Evolutionary conservation across 2,113 vertebrate genomes (phyloP).

Genomic region (Lampris megalopsis): DNA sequence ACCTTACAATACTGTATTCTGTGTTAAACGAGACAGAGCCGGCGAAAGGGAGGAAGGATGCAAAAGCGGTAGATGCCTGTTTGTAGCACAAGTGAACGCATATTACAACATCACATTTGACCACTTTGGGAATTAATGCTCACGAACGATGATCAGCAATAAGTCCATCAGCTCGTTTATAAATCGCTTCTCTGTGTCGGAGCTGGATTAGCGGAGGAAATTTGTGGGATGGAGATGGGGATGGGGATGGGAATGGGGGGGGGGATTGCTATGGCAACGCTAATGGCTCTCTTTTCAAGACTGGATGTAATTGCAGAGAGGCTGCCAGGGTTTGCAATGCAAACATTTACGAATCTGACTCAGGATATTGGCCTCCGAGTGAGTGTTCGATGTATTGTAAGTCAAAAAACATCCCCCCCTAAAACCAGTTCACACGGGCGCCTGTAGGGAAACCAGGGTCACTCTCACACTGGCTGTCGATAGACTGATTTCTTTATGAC

Average conservation of each 20-base stretch:
- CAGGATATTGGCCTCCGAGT: neutral
- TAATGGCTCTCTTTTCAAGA: slow-evolving; percentile 62
- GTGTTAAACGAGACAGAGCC: slow-evolving; percentile 49
- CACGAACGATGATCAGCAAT: slow-evolving; percentile 71
- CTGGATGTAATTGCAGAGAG: slow-evolving; percentile 52
- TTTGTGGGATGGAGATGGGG: slow-evolving; percentile 53
- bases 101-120: slow-evolving; percentile 63
- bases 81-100: slow-evolving; percentile 67
- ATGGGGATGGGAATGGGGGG: slow-evolving; percentile 15
- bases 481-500: too few relatives aligned
- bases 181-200: slow-evolving; percentile 68
- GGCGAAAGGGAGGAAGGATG: slow-evolving; percentile 50
- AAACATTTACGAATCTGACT: slow-evolving; percentile 30
- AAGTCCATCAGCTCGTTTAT: slow-evolving; percentile 76
- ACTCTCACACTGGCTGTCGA: too few relatives aligned
- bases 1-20: slow-evolving; percentile 32
- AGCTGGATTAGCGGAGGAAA: slow-evolving; percentile 60
- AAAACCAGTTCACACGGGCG: neutral
- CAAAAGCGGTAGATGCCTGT: slow-evolving; percentile 52
- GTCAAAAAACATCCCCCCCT: neutral
- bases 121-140: slow-evolving; percentile 62
- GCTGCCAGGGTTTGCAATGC: slow-evolving; percentile 38
- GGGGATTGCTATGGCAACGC: slow-evolving; percentile 73
- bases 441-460: too few relatives aligned
- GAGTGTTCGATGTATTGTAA: slow-evolving; percentile 22